Evolutionary conservation across 2,113 vertebrate species (phyloP).

Genomic region (Tachysurus vachellii): DNA sequence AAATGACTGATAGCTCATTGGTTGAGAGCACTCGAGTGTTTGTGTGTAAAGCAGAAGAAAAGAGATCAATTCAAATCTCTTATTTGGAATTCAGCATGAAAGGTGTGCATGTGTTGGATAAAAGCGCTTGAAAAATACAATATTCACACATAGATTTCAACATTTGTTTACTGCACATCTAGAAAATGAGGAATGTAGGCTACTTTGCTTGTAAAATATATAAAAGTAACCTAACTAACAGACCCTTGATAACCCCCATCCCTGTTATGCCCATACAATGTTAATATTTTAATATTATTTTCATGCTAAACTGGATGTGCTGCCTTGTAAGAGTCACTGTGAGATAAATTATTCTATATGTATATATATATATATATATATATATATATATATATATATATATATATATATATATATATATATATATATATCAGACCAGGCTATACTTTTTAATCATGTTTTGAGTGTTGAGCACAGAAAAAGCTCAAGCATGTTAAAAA

Average conservation of each 20-base stretch:
- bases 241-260: background rate
- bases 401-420: no score
- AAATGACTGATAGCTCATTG: conserved; percentile 6
- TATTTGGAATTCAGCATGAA: background rate
- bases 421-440: background rate
- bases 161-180: background rate
- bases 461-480: background rate
- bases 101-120: background rate
- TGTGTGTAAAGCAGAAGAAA: conserved; percentile 26
- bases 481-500: background rate
- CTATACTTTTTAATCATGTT: background rate
- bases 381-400: no score
- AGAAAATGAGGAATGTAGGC: background rate
- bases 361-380: no score
- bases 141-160: background rate
- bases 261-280: background rate
- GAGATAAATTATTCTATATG: background rate
- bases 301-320: background rate
- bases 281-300: background rate
- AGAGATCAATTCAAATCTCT: no score
- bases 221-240: no score
- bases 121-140: background rate
- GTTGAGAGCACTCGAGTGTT: background rate
- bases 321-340: background rate
- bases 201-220: background rate